Evolutionary conservation across 2,113 vertebrate genomes (phyloP).

Genomic region (Passer montanus): DNA sequence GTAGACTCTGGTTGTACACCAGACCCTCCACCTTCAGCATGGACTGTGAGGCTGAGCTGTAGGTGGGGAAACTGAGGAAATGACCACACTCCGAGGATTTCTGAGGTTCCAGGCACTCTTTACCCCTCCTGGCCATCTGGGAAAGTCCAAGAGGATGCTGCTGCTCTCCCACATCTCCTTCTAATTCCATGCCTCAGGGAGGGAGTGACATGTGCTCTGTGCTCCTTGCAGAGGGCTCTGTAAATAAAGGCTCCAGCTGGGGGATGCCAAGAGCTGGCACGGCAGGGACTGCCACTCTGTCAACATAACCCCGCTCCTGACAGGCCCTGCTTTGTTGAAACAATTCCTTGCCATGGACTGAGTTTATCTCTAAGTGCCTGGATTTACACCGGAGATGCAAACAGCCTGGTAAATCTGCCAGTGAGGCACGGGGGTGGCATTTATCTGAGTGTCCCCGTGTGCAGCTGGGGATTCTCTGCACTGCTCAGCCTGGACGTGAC

Average conservation of each 20-base stretch:
- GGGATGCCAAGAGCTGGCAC: neutral
- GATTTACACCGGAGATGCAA: slow-evolving; percentile 3
- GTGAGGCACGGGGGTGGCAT: fast-evolving
- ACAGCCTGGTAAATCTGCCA: slow-evolving; percentile 46
- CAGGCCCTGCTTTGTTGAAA: slow-evolving; percentile 5
- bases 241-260: neutral
- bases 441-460: neutral
- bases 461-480: neutral
- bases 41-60: neutral
- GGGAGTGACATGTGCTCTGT: fast-evolving
- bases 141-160: neutral
- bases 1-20: neutral
- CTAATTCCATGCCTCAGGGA: neutral
- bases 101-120: neutral
- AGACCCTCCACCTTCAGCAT: neutral
- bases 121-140: neutral
- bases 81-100: fast-evolving
- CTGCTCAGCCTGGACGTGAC: neutral
- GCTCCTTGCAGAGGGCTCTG: neutral
- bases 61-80: neutral
- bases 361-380: slow-evolving; percentile 39
- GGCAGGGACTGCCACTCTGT: neutral
- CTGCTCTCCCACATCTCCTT: neutral
- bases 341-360: neutral
- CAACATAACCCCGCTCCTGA: neutral